phyloP scores from a whole-genome alignment of 2,888 invertebrate species.

The Amiota minor region DNA sequence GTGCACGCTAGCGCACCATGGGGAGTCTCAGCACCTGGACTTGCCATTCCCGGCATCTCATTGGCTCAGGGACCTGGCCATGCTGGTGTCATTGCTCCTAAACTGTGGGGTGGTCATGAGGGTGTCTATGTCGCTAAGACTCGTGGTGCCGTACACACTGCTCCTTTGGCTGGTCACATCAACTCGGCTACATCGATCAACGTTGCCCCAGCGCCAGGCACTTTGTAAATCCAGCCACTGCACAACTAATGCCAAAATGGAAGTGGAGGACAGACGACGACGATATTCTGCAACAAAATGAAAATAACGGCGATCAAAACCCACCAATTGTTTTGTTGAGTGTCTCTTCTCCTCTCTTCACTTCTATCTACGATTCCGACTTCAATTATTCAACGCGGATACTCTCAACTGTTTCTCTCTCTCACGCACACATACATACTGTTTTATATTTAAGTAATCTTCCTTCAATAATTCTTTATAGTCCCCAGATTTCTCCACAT shows the following conservation, averaged over 20 bases:
- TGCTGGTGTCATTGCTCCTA: slow-evolving; percentile 65
- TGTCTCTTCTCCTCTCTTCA: slow-evolving; percentile 33
- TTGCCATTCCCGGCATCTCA: slow-evolving; percentile 69
- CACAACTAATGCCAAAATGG: slow-evolving; percentile 39
- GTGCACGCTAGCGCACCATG: slow-evolving; percentile 46
- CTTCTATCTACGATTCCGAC: slow-evolving; percentile 49
- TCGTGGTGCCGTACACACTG: slow-evolving; percentile 72
- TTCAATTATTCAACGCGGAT: slow-evolving; percentile 50
- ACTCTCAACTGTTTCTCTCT: slow-evolving; percentile 40
- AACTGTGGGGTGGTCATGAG: slow-evolving; percentile 63
- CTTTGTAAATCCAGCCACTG: slow-evolving; percentile 49
- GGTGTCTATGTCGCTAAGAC: slow-evolving; percentile 72
- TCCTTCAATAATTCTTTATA: background rate
- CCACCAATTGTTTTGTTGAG: slow-evolving; percentile 29
- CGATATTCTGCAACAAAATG: background rate
- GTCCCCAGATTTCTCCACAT: background rate
- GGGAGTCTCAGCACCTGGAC: slow-evolving; percentile 45
- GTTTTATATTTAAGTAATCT: slow-evolving; percentile 6
- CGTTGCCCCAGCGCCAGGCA: slow-evolving; percentile 72
- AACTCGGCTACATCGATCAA: slow-evolving; percentile 71
- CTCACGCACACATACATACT: slow-evolving; percentile 18
- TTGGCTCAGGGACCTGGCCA: slow-evolving; percentile 63
- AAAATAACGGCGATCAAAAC: slow-evolving; percentile 12
- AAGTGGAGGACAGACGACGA: slow-evolving; percentile 11
- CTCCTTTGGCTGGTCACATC: slow-evolving; percentile 71